These are phyloP conservation scores for Theristicus caerulescens DNA, from an alignment of 2,113 vertebrate species.

Conservation along the genomic window DNA sequence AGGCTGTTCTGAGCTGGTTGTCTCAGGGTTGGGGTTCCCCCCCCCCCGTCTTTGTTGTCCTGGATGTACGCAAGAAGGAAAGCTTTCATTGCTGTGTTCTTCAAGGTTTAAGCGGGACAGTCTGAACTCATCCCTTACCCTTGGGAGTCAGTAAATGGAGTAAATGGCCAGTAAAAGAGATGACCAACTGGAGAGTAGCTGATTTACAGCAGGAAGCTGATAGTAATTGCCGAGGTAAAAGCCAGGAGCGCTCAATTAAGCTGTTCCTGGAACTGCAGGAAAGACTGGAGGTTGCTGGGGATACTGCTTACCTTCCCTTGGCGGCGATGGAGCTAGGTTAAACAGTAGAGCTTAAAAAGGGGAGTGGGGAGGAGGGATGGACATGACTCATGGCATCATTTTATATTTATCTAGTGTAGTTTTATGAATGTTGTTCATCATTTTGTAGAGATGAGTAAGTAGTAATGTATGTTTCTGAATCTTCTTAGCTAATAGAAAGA, in stretches of 20 bases:
- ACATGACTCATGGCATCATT: conserved; percentile 8
- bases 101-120: background rate
- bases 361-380: background rate
- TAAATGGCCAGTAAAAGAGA: conserved; percentile 11
- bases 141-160: conserved; percentile 15
- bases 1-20: background rate
- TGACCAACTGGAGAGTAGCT: conserved; percentile 16
- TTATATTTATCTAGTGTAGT: background rate
- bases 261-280: conserved; percentile 3
- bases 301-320: background rate
- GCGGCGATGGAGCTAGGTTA: background rate
- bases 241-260: background rate
- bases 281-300: background rate
- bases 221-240: conserved; percentile 33
- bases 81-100: background rate
- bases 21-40: background rate
- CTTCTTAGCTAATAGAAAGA: background rate
- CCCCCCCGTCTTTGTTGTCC: background rate
- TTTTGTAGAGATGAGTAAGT: background rate
- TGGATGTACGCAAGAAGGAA: background rate
- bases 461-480: background rate
- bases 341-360: background rate
- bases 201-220: conserved; percentile 53
- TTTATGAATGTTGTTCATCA: background rate
- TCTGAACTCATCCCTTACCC: conserved; percentile 25